Conservation (phyloP, 1,140 invertebrate genomes). For the Batillaria attramentaria region DNA sequence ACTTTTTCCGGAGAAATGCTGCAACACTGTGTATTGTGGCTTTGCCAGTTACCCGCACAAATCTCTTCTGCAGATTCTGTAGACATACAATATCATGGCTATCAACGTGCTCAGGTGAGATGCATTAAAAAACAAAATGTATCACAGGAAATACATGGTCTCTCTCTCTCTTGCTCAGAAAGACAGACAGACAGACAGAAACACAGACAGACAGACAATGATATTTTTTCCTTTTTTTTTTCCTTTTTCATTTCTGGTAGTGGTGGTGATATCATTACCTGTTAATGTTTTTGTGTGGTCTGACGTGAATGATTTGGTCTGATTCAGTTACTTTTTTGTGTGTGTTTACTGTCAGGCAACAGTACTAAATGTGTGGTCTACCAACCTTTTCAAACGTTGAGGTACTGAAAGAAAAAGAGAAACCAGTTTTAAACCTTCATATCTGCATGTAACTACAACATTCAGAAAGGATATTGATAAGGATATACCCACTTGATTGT, state of each 20-base stretch:
- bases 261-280: no score
- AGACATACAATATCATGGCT: conserved; percentile 31
- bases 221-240: no score
- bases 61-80: conserved; percentile 51
- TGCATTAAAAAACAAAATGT: no score
- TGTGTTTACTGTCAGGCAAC: no score
- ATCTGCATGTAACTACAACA: background rate
- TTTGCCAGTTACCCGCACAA: conserved; percentile 49
- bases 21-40: conserved; percentile 51
- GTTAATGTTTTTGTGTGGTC: no score
- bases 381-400: background rate
- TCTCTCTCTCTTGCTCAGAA: background rate
- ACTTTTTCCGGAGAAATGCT: conserved; percentile 50
- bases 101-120: no score
- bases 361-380: background rate
- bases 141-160: background rate
- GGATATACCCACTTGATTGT: background rate
- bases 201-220: background rate
- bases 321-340: no score
- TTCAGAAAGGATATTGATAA: background rate
- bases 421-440: background rate
- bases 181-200: background rate
- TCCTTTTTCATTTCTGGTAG: no score
- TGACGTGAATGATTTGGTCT: no score
- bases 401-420: background rate